These are phyloP conservation scores for Cromileptes altivelis DNA, from an alignment of 2,113 vertebrate genomes.

Conservation along the genomic window DNA sequence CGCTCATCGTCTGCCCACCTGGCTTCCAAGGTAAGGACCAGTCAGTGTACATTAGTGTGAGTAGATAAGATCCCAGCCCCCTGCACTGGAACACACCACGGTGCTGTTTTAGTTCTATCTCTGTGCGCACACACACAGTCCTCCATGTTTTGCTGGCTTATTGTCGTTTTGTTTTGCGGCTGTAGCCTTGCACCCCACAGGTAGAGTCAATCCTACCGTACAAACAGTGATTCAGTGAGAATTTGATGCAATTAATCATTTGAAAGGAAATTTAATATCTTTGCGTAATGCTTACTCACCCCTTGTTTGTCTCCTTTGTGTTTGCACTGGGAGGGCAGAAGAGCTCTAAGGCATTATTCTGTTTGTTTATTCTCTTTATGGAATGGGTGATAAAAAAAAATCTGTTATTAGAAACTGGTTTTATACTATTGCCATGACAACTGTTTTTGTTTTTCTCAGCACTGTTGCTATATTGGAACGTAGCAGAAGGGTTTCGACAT, in stretches of 20 bases:
- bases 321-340: conserved; percentile 24
- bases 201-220: conserved; percentile 6
- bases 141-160: not conserved
- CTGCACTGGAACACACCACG: not conserved
- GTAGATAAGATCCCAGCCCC: not conserved
- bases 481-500: conserved; percentile 5
- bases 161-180: conserved; percentile 8
- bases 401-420: conserved; percentile 38
- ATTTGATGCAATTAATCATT: conserved; percentile 52
- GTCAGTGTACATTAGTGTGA: not conserved
- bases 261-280: conserved; percentile 46
- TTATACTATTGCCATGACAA: conserved; percentile 45
- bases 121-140: not conserved
- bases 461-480: conserved; percentile 13
- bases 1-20: conserved; percentile 98
- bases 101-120: not conserved
- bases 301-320: conserved; percentile 31
- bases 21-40: conserved; percentile 94
- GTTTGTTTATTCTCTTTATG: conserved; percentile 43
- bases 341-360: conserved; percentile 22
- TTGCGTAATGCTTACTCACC: conserved; percentile 19
- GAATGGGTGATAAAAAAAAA: conserved; percentile 30
- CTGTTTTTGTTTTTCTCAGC: conserved; percentile 50
- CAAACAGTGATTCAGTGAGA: conserved; percentile 40
- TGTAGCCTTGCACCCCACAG: not conserved